These are phyloP conservation scores for Brienomyrus longianalis DNA, from an alignment of 2,113 vertebrate genomes.

Conservation along the genomic window DNA sequence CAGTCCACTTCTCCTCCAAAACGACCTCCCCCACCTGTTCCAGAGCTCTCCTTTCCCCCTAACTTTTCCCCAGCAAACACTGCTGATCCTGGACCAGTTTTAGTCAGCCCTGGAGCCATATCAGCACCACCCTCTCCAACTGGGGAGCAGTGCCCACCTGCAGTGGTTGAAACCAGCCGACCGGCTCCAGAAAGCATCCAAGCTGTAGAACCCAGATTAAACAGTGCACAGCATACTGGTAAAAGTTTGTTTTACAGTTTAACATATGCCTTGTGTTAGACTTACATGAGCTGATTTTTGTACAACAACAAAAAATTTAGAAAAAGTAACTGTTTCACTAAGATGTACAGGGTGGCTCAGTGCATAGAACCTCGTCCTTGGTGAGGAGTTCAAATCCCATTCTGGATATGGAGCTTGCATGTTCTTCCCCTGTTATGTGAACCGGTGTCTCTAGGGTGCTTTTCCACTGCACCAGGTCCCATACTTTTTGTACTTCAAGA, in stretches of 20 bases:
- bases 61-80: constrained; percentile 13
- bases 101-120: neutral
- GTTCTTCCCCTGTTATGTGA: neutral
- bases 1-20: neutral
- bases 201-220: neutral
- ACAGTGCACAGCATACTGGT: constrained; percentile 27
- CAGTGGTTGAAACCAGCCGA: constrained; percentile 30
- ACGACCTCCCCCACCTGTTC: constrained; percentile 33
- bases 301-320: neutral
- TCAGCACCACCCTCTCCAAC: constrained; percentile 29
- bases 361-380: neutral
- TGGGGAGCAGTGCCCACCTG: constrained; percentile 26
- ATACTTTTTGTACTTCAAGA: no score
- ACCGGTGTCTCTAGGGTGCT: no score
- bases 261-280: neutral
- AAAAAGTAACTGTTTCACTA: neutral
- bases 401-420: neutral
- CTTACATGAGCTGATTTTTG: neutral
- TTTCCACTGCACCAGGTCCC: no score
- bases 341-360: neutral
- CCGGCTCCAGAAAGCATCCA: constrained; percentile 29
- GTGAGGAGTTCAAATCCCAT: neutral
- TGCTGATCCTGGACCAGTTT: neutral
- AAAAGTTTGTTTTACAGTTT: constrained; percentile 22
- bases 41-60: constrained; percentile 20